Evolutionary conservation across 2,797 vertebrate genomes (phyloP).

Genomic region (Enteromius afrohamiltoni): DNA sequence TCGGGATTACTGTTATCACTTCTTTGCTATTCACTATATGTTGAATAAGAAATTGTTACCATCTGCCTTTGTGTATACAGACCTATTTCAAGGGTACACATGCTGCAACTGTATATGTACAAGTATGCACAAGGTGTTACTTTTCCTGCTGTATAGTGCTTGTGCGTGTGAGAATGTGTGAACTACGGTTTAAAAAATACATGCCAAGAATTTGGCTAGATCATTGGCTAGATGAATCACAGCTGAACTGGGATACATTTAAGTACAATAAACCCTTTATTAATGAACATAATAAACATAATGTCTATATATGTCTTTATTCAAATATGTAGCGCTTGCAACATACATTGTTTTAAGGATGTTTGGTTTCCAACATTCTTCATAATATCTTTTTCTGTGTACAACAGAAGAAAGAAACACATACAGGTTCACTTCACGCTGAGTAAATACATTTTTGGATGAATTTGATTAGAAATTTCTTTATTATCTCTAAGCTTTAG

Average conservation of each 20-base stretch:
- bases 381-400: not conserved
- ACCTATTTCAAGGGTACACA: not conserved
- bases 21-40: not conserved
- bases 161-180: not conserved
- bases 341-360: not conserved
- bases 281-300: not conserved
- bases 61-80: conserved; percentile 12
- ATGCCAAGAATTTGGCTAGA: not conserved
- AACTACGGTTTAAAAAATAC: not conserved
- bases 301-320: not conserved
- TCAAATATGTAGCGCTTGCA: not conserved
- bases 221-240: not conserved
- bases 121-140: conserved; percentile 5
- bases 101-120: not conserved
- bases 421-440: not conserved
- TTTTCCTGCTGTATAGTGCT: not conserved
- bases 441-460: not conserved
- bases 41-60: conserved; percentile 29
- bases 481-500: not conserved
- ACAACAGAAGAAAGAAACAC: not conserved
- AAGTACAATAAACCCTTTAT: not conserved
- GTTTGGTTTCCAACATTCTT: not conserved
- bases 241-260: not conserved
- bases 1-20: conserved; percentile 26
- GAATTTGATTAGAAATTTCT: not conserved